Percentiles rank a stretch among this genome's conserved stretches.
phyloP scores from a whole-genome alignment of 2,888 invertebrate genomes.

The Megamerina dolium region DNA sequence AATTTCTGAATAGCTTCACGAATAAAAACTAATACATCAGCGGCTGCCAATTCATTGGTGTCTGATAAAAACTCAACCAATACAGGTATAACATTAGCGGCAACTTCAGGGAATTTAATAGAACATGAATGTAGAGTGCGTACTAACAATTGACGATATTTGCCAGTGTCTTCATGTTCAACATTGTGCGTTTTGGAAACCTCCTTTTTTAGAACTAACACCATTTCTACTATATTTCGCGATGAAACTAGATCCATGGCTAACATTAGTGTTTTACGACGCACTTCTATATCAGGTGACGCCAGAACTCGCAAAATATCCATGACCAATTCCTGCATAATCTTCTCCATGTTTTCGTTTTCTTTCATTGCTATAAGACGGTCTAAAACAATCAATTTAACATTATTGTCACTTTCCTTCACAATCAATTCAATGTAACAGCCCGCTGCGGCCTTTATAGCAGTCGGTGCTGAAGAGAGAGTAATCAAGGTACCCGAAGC shows the following conservation, averaged over 20 bases:
- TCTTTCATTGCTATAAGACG: constrained; percentile 83
- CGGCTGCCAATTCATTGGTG: constrained; percentile 82
- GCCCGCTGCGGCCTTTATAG: constrained; percentile 94
- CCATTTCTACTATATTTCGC: constrained; percentile 93
- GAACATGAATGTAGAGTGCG: constrained; percentile 90
- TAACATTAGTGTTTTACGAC: constrained; percentile 76
- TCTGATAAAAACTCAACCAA: constrained; percentile 89
- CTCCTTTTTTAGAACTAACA: constrained; percentile 85
- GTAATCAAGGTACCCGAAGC: constrained; percentile 98
- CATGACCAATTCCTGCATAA: constrained; percentile 88
- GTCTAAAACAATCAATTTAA: constrained; percentile 95
- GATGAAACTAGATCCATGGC: constrained; percentile 87
- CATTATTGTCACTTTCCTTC: constrained; percentile 99
- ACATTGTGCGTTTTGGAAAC: constrained; percentile 83
- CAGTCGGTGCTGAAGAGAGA: constrained; percentile 94
- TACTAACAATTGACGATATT: constrained; percentile 91
- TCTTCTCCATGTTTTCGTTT: constrained; percentile 75
- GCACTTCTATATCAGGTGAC: constrained; percentile 90
- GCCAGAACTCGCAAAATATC: constrained; percentile 91
- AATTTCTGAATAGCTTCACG: constrained; percentile 95
- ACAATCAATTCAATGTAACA: constrained; percentile 98
- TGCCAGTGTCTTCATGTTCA: constrained; percentile 92
- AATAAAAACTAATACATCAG: constrained; percentile 90
- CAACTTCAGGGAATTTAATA: constrained; percentile 94
- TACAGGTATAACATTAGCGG: constrained; percentile 87